Evolutionary conservation across 1,140 invertebrate genomes (phyloP), one percentile per base, ranked within the genome.

Genomic region (Leguminivora glycinivorella): DNA sequence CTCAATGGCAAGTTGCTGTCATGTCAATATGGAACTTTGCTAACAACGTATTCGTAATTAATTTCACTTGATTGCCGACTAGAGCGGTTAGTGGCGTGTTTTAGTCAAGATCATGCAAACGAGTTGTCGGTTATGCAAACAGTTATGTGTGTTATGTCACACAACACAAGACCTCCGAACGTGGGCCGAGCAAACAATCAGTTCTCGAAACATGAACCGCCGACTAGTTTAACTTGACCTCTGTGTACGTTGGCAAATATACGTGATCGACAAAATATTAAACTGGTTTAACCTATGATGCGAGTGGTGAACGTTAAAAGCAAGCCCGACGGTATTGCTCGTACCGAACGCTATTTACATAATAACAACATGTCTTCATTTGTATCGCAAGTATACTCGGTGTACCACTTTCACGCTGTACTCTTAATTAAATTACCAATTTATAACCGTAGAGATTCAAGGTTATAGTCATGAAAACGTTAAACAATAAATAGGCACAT

Each of bases 21-120:
- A 52, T 2, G n/a, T 52, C n/a, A 9, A 52, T 22, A 52, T 52
- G 17, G 1, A 19, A 22, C 19, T 17, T 52, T 52, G 17, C n/a
- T 52, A 22, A 52, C 47, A 17, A 19, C 17, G 47, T 52, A 19
- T n/a, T 52, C 47, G 6, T 22, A 52, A 52, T 52, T 9, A 52
- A 52, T 52, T 22, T 29, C 4, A 10, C 34, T 63, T 63, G 29
- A 17, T 63, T 63, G 58, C 26, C 14, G 25, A 17, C 25, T 52
- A 52, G 19, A 52, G 19, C 26, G 58, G 31, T 63, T 63, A 5
- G n/a, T 29, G 24, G 26, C 58, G 9, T 14, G 25, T 10, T 34
- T 31, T 63, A 63, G 58, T 63, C 58, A 63, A 63, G 58, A 63
- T 63, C 58, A 63, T 63, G 25, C 29, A 29, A 63, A 63, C 58